phyloP scores from a whole-genome alignment of 2,113 vertebrate species.

The Dipodomys spectabilis region DNA sequence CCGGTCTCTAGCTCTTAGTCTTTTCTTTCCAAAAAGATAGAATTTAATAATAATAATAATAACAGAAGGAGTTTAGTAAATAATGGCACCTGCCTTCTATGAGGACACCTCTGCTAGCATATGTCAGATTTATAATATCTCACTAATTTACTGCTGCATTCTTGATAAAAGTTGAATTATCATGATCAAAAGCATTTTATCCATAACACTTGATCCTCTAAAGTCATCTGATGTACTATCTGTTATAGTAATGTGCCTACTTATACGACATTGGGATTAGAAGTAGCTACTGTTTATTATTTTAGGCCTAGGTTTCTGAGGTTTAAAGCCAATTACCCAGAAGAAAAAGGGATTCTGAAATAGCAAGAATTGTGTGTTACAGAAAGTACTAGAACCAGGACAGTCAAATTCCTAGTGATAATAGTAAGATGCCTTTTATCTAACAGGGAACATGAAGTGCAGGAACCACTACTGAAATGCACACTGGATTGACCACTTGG shows the following conservation, averaged over 20 bases:
- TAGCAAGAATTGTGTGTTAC: not conserved
- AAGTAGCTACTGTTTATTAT: not conserved
- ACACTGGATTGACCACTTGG: not conserved
- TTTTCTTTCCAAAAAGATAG: not conserved
- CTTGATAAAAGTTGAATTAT: not conserved
- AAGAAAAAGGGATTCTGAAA: constrained; percentile 27
- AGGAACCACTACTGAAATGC: not conserved
- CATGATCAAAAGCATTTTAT: not conserved
- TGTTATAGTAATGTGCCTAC: not conserved
- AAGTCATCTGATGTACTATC: not conserved
- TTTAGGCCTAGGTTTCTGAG: not conserved
- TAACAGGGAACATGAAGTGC: not conserved
- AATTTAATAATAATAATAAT: not conserved
- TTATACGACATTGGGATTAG: not conserved
- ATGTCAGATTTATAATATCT: not conserved
- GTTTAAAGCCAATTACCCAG: not conserved
- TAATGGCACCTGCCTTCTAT: not conserved
- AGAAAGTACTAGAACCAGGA: not conserved
- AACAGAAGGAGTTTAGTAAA: not conserved
- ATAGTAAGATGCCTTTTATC: not conserved
- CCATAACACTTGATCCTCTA: not conserved
- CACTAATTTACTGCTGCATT: not conserved
- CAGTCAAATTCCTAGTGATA: not conserved
- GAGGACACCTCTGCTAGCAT: not conserved
- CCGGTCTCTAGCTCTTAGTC: not conserved